Evolutionary conservation across 1,140 invertebrate genomes (phyloP).

Genomic region (Babylonia areolata): DNA sequence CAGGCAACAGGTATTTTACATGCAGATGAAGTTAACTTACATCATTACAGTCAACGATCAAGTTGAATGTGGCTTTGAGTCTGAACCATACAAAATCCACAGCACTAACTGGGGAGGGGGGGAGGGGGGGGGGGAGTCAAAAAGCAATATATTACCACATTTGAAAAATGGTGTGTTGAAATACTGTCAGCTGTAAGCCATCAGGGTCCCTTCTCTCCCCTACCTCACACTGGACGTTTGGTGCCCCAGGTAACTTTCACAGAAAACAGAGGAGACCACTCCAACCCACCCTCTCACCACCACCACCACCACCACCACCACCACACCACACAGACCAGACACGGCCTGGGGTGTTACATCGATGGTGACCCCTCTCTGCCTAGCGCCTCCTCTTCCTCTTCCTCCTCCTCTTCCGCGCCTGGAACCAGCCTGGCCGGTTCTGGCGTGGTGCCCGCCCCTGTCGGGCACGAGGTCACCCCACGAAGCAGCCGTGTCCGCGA

Average conservation of each 20-base stretch:
- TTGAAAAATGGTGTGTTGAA: no score
- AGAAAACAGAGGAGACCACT: not conserved
- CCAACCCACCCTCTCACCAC: constrained; percentile 1
- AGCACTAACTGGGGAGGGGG: no score
- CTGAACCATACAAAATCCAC: no score
- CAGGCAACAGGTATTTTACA: no score
- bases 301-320: constrained; percentile 21
- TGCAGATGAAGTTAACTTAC: no score
- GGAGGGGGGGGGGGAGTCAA: no score
- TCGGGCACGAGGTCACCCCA: constrained; percentile 13
- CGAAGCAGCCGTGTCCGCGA: constrained; percentile 44
- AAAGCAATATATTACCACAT: no score
- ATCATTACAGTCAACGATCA: no score
- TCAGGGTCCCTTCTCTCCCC: no score
- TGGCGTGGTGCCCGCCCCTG: not conserved
- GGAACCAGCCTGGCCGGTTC: not conserved
- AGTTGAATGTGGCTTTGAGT: no score
- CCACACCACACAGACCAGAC: constrained; percentile 16
- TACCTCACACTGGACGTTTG: not conserved
- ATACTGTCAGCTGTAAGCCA: no score
- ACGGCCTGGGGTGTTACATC: not conserved
- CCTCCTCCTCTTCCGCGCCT: not conserved
- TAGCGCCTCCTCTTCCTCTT: not conserved
- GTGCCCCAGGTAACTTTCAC: constrained; percentile 30
- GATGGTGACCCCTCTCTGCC: not conserved